Evolutionary conservation across 2,113 vertebrate genomes (phyloP).

Genomic region (Tachysurus vachellii): DNA sequence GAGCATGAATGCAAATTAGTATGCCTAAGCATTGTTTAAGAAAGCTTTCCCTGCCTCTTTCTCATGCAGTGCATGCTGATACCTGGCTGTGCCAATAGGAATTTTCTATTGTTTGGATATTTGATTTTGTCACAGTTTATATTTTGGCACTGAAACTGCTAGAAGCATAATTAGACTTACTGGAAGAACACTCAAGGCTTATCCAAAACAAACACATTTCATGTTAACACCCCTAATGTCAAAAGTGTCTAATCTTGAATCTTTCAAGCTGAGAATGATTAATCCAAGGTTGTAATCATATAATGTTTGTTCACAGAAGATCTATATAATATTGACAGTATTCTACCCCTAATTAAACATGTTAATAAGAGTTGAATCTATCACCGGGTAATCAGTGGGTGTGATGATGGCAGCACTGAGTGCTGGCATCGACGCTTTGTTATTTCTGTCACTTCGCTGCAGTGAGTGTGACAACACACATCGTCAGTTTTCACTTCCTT

Average conservation of each 20-base stretch:
- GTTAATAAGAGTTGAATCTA: constrained; percentile 26
- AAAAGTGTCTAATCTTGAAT: neutral
- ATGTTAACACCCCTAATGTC: neutral
- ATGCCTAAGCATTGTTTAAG: neutral
- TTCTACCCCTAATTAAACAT: constrained; percentile 27
- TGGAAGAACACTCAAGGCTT: constrained; percentile 14
- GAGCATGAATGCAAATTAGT: constrained; percentile 13
- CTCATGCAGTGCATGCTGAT: neutral
- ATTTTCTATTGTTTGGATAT: constrained; percentile 13
- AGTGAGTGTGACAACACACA: constrained; percentile 19
- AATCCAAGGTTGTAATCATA: constrained; percentile 1
- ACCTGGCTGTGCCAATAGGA: neutral
- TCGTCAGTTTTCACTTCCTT: constrained; percentile 24
- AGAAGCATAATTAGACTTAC: neutral
- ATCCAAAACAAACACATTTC: constrained; percentile 31
- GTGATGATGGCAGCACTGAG: constrained; percentile 27
- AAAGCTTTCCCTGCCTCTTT: neutral
- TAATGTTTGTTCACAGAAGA: constrained; percentile 8
- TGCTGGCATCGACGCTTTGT: constrained; percentile 14
- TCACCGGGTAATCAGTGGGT: constrained; percentile 21
- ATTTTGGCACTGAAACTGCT: constrained; percentile 7
- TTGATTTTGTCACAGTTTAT: constrained; percentile 28
- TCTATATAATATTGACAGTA: constrained; percentile 9
- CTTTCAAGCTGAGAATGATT: neutral
- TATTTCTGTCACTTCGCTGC: constrained; percentile 25